Conservation (phyloP, 2,888 invertebrate species). For the Drosophila atripex region DNA sequence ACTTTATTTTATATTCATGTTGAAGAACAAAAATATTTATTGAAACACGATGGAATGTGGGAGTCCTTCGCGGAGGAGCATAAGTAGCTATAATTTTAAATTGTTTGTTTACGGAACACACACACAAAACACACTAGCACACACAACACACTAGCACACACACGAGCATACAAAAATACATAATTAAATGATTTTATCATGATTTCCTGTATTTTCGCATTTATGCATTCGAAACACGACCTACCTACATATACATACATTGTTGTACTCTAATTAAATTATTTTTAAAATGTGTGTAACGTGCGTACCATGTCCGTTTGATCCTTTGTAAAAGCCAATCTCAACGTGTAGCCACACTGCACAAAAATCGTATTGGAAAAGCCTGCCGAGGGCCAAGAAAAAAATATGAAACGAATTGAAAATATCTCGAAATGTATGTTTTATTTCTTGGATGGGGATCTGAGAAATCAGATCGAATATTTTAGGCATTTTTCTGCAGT, state of each 20-base stretch:
- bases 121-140: constrained; percentile 23
- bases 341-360: constrained; percentile 27
- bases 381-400: constrained; percentile 17
- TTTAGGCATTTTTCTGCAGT: not conserved
- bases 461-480: not conserved
- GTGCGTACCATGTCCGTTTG: constrained; percentile 70
- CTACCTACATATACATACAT: constrained; percentile 51
- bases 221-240: constrained; percentile 70
- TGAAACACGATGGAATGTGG: constrained; percentile 28
- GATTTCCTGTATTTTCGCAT: constrained; percentile 73
- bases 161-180: constrained; percentile 16
- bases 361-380: constrained; percentile 22
- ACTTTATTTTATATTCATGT: constrained; percentile 75
- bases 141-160: constrained; percentile 20
- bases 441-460: constrained; percentile 3
- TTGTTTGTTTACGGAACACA: constrained; percentile 57
- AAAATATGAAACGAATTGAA: constrained; percentile 24
- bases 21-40: constrained; percentile 56
- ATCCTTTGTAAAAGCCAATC: constrained; percentile 59
- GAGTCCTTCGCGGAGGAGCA: constrained; percentile 27
- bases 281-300: constrained; percentile 72
- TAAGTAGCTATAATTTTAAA: constrained; percentile 31
- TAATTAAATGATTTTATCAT: constrained; percentile 27
- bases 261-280: constrained; percentile 65
- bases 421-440: constrained; percentile 21